Evolutionary conservation across 2,888 invertebrate species (phyloP), one percentile per base, ranked within the genome.

Genomic region (Erynnis tages): DNA sequence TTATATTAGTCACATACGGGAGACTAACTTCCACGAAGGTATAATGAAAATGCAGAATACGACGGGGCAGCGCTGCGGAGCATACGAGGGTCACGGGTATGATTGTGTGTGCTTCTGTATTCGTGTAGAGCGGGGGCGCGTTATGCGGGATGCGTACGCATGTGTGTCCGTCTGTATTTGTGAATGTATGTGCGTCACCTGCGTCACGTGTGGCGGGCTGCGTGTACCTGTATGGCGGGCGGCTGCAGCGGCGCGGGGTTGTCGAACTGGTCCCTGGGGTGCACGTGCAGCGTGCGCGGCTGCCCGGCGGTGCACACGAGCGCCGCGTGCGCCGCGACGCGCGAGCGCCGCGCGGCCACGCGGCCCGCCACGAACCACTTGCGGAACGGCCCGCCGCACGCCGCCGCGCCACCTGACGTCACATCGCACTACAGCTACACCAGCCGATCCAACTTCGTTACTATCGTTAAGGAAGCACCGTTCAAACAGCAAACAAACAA

Each of bases 251-350:
- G 75, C 60, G 85, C 82, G 40, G 84, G 78, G 75, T 98, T 98
- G 73, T 96, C 96, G 82, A 94, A 97, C 76, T 95, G 94, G 87
- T 98, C 98, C 54, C 97, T 91, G n/a, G 97, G 97, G 74, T 97
- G 97, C 69, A 98, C 93, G 75, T 94, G 93, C 76, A 98, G 91
- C 47, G 92, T 87, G 69, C 96, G 94, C 21, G 94, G 92, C 30
- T 94, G 91, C 54, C 93, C 94, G 16, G 94, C 94, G 43, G 61
- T 60, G 79, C 95, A 95, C 45, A 96, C 94, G 41, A 96, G 94
- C 5, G 95, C 96, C 38, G 60, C 59, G 48, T 54, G 58, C 53
- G 61, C 61, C 5, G 62, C 61, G 23, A 63, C 63, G 14, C 65
- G 61, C 47, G 62, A 63, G 17, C 92, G 73, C 37, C 66, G 64